Evolutionary conservation across 2,888 invertebrate species (phyloP), one percentile per base, ranked within the genome.

Genomic region (Theodoxus fluviatilis): DNA sequence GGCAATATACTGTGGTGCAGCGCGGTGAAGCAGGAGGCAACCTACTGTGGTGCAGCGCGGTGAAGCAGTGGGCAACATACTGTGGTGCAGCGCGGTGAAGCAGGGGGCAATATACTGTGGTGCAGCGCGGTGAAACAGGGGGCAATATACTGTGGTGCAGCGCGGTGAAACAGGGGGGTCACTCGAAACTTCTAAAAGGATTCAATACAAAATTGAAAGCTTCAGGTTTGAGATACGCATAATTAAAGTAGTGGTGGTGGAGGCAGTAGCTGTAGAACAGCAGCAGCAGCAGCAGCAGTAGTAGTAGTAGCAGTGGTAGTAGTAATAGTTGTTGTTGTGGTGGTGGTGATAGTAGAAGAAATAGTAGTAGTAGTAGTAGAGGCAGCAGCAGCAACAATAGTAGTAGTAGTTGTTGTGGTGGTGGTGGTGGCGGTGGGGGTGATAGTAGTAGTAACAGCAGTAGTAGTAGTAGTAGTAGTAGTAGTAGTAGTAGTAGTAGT

Each of bases 361-460:
- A 18, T 18, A 43, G 43, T 18, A 43, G 43, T 43, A 43, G 43
- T 43, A 43, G 43, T 43, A 43, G 43, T 43, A 43, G 43, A 9
- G 15, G 43, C 9, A 43, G 43, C 9, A 43, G 43, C 43, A 43
- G 43, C 43, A 43, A 18, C 43, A 43, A 18, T 43, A 43, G 43
- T 18, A 43, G 43, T 43, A 43, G 43, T 63, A 35, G 63, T 63
- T 9, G 63, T 63, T 9, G 37, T 33, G 33, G 63, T 9, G 22
- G 55, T 9, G 22, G 55, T 22, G 22, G 55, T 22, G 22, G 55
- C n/a, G 22, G 55, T 55, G 22, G 67, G 7, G n/a, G 67, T 55
- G 28, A 35, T 67, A 33, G 55, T 67, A 57, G 67, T 57, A 35
- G 67, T 55, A 55, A 22, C n/a, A 55, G 55, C n/a, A 55, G 55